Base-by-base conservation (phyloP, 2,888 invertebrate genomes). In the Urechis unicinctus region DNA sequence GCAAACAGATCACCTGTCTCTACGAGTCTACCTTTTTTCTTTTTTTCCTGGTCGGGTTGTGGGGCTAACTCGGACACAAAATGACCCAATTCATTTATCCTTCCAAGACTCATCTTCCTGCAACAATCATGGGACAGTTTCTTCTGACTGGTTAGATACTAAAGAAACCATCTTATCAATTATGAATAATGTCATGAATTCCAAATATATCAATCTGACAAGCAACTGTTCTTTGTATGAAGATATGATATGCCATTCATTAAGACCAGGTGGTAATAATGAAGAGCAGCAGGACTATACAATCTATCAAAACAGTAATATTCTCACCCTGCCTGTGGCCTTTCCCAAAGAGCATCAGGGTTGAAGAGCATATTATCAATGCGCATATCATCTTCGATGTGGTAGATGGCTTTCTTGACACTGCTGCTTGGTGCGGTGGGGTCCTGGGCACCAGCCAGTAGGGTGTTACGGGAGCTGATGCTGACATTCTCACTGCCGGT, bases 51-150 rank as follows among this genome's bases (percentile, higher is more conserved):
- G 45, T 80, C 78, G 24, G 80, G 78, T 53, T 80, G 79, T 3
- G 78, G 77, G 58, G 91, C 91, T 75, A 93, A 89, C 78, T 91
- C 90, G 13, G 92, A 88, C 78, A 91, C 88, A 80, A 91, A 94
- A 74, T 92, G 86, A 2, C 95, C 95, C 68, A 93, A 81, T 63
- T 87, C 86, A 70, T 90, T 91, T 29, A 95, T 86, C 69, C 88
- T 84, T 21, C 94, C 94, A 66, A 95, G 86, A 71, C 87, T 88
- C 66, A 95, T 81, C 50, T 88, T 86, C 65, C 84, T 82, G 67
- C 55, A 69, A 67, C 53, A 56, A 59, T n/a, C n/a, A n/a, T n/a
- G n/a, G n/a, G n/a, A n/a, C n/a, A n/a, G n/a, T n/a, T n/a, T n/a
- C n/a, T n/a, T n/a, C n/a, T n/a, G n/a, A n/a, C n/a, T n/a, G n/a